Base-by-base conservation (phyloP, 2,113 vertebrate species). In the Halichoerus grypus region DNA sequence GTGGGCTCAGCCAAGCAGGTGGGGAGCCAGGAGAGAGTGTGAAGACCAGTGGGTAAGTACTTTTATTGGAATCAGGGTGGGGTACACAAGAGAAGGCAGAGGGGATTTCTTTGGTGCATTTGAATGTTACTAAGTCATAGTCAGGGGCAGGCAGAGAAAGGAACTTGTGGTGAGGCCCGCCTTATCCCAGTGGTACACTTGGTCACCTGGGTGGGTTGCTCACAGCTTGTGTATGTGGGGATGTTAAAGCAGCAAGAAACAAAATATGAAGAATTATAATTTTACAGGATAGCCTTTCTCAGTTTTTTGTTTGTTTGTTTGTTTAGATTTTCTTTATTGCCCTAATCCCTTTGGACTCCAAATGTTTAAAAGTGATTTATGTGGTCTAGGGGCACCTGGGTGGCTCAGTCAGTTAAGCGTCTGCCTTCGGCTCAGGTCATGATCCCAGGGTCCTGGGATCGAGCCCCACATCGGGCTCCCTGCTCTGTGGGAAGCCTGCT, bases 261-360 rank as follows among this genome's bases (percentile, higher is more conserved):
- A 65, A n/a, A 57, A 76, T 46, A 63, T 4, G n/a, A 85, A 69
- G 24, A 69, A 49, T 96, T 9, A 69, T 49, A 82, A 22, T 81
- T 77, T 65, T 65, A 31, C 2, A 46, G 2, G 39, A 46, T 8
- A 92, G 26, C 6, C 1, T 42, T 39, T 91, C 31, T 80, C n/a
- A 42, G 3, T 21, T 36, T 31, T 79, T 26, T 46, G 2, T 28
- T 28, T 46, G 36, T 42, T 51, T 42, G 4, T 46, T 42, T 51
- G 24, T 46, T 76, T 94, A n/a, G 65, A n/a, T 94, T 85, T 97
- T 93, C 49, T 92, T 80, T 82, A 10, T 84, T 87, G 97, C 12
- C 39, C 21, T 90, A 67, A 83, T 72, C 19, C 72, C 9, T 79
- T 67, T 59, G 26, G 49, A 84, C 5, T 86, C 51, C 28, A 71